These are phyloP conservation scores for Saguinus midas DNA, from an alignment of 2,113 vertebrate genomes.

Conservation along the genomic window DNA sequence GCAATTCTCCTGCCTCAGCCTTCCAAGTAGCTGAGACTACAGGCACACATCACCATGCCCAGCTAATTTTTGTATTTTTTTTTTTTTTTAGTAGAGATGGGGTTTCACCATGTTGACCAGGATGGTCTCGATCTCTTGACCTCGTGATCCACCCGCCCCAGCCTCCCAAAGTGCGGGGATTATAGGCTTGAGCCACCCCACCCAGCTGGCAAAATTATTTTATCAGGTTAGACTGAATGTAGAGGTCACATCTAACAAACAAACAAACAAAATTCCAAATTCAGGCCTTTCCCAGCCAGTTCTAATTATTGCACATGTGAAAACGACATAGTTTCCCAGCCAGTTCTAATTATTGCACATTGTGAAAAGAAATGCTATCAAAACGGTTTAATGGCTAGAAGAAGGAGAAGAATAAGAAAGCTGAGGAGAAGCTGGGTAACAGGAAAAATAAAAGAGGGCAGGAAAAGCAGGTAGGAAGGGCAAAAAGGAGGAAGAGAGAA, in stretches of 20 bases:
- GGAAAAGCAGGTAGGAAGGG: neutral
- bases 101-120: too few relatives aligned
- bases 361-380: neutral
- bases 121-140: too few relatives aligned
- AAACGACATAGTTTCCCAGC: neutral
- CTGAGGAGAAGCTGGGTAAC: too few relatives aligned
- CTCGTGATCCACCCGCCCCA: too few relatives aligned
- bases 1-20: too few relatives aligned
- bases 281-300: neutral
- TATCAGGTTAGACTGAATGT: neutral
- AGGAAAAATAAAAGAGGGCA: neutral
- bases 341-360: neutral
- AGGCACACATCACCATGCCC: too few relatives aligned
- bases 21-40: too few relatives aligned
- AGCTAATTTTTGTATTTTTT: too few relatives aligned
- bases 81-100: too few relatives aligned
- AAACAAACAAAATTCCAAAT: neutral
- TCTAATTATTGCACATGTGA: neutral
- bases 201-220: neutral
- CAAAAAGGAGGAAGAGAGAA: neutral
- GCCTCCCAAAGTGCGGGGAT: too few relatives aligned
- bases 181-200: too few relatives aligned
- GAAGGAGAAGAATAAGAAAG: neutral
- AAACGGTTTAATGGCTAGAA: neutral
- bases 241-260: neutral